Conservation (phyloP, 2,797 vertebrate species). For the Labroides dimidiatus region DNA sequence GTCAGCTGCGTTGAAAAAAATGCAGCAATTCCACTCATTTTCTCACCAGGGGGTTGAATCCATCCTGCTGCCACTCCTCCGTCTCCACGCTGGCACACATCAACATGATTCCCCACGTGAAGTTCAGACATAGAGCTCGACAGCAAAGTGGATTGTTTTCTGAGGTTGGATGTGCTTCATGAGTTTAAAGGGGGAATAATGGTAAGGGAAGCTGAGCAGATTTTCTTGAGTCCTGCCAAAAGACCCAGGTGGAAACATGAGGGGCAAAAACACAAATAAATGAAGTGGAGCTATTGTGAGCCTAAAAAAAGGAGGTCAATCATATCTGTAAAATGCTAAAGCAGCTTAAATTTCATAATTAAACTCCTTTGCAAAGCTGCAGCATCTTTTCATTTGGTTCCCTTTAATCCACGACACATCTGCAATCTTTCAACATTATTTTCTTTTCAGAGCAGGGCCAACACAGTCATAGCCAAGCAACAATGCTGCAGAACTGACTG, state of each 20-base stretch:
- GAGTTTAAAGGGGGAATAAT: conserved; percentile 57
- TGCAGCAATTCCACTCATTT: conserved; percentile 74
- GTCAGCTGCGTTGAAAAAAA: conserved; percentile 71
- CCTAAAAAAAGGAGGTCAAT: conserved; percentile 43
- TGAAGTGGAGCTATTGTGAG: conserved; percentile 35
- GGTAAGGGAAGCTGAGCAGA: conserved; percentile 50
- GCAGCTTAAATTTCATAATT: conserved; percentile 37
- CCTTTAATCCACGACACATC: conserved; percentile 5
- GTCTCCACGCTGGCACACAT: conserved; percentile 58
- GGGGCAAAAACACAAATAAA: conserved; percentile 41
- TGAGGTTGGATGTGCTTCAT: conserved; percentile 52
- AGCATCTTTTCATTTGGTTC: conserved; percentile 13
- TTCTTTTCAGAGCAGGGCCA: conserved; percentile 9
- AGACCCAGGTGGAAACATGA: conserved; percentile 47
- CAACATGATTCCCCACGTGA: conserved; percentile 43
- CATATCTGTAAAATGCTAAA: conserved; percentile 35
- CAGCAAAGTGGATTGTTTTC: conserved; percentile 59
- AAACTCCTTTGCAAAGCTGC: conserved; percentile 9
- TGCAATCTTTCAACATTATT: not conserved
- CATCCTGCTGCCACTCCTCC: conserved; percentile 62
- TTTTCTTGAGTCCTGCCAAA: conserved; percentile 57
- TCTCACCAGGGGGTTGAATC: conserved; percentile 65
- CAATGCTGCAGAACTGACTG: conserved; percentile 21
- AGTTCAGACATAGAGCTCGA: conserved; percentile 45
- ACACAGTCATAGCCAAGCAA: conserved; percentile 12